Conservation (phyloP, 2,113 vertebrate genomes). For the Neofelis nebulosa region DNA sequence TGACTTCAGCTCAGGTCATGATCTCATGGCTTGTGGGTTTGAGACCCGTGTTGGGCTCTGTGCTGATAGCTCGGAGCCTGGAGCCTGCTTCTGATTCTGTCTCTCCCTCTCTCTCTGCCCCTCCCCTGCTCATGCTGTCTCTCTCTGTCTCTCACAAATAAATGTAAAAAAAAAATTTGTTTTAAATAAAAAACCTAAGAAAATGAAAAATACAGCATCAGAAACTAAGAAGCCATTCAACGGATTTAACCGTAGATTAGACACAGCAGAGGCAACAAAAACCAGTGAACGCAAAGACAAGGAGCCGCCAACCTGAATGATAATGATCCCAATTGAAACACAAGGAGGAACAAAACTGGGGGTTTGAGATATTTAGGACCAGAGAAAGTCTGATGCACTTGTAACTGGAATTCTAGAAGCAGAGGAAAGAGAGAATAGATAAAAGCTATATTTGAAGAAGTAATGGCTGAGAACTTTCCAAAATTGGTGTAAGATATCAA, state of each 20-base stretch:
- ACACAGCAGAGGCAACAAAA: not conserved
- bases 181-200: not conserved
- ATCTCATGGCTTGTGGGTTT: too few species aligned
- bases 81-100: too few species aligned
- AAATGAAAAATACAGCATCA: not conserved
- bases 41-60: too few species aligned
- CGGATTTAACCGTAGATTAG: not conserved
- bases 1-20: too few species aligned
- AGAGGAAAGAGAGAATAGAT: not conserved
- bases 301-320: not conserved
- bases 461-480: not conserved
- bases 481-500: not conserved
- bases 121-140: too few species aligned
- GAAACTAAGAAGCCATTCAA: not conserved
- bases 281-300: not conserved
- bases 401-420: not conserved
- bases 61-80: too few species aligned
- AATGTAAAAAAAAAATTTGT: too few species aligned
- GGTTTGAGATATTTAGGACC: not conserved
- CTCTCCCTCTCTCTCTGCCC: too few species aligned
- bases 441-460: not conserved
- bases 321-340: not conserved
- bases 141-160: too few species aligned
- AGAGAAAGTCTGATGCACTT: not conserved
- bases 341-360: not conserved